Percentiles rank a stretch among this genome's conserved stretches.
phyloP scores from a whole-genome alignment of 2,888 invertebrate genomes.

The Psylliodes chrysocephalus region DNA sequence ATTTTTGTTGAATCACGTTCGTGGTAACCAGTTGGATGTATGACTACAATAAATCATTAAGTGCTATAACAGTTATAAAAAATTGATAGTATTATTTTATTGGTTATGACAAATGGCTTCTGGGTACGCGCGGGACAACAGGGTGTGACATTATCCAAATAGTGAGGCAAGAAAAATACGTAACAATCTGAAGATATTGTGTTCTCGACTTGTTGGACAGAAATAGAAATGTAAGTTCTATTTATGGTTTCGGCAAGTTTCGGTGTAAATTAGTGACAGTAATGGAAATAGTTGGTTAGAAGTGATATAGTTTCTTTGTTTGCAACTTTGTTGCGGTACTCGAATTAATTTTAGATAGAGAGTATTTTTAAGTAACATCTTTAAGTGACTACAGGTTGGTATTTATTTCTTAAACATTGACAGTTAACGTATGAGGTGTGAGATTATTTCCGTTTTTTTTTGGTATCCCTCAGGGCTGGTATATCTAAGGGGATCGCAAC shows the following conservation, averaged over 20 bases:
- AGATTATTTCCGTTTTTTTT: too few relatives aligned
- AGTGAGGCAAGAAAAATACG: background rate
- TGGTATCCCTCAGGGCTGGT: too few relatives aligned
- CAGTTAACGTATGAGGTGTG: too few relatives aligned
- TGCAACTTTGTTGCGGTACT: background rate
- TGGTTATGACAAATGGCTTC: constrained; percentile 4
- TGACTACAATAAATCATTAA: constrained; percentile 8
- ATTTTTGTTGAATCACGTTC: constrained; percentile 2
- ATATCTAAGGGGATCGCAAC: too few relatives aligned
- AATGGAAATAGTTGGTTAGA: background rate
- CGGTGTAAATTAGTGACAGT: background rate
- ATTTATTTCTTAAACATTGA: too few relatives aligned
- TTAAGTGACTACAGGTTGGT: too few relatives aligned
- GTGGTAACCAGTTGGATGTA: background rate
- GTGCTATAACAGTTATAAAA: background rate
- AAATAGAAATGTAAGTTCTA: background rate
- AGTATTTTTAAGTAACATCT: too few relatives aligned
- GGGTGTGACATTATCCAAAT: background rate
- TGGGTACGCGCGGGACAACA: background rate
- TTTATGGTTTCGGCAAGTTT: background rate
- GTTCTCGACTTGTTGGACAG: background rate
- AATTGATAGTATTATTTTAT: background rate
- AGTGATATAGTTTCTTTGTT: background rate
- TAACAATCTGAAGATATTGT: background rate
- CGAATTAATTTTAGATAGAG: too few relatives aligned